A percentile compares a stretch with the other conserved stretches of the same genome.
Evolutionary conservation across 2,888 invertebrate species (phyloP).

Genomic region (Allophyes oxyacanthae): DNA sequence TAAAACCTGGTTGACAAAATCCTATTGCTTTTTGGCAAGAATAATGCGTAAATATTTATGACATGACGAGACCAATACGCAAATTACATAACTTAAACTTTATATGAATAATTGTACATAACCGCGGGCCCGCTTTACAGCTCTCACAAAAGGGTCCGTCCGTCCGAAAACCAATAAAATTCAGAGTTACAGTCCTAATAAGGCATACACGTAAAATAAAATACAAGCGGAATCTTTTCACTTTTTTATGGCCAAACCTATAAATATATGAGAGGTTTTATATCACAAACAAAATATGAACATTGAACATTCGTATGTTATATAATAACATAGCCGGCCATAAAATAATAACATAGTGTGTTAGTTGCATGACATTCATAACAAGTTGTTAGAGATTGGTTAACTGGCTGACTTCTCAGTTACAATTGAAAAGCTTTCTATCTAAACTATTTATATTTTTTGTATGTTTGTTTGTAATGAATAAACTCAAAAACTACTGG

Average conservation of each 20-base stretch:
- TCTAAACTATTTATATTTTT: too few species aligned
- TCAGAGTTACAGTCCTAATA: conserved; percentile 19
- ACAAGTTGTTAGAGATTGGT: too few species aligned
- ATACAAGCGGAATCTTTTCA: conserved; percentile 35
- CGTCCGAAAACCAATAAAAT: conserved; percentile 33
- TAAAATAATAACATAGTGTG: conserved; percentile 21
- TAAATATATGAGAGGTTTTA: conserved; percentile 26
- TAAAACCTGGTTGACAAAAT: too few species aligned
- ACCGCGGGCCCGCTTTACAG: conserved; percentile 3
- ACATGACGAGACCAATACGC: conserved; percentile 3
- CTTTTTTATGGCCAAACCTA: conserved; percentile 37
- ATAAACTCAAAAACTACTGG: too few species aligned
- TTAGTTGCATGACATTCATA: background rate
- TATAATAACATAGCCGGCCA: too few species aligned
- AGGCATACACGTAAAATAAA: conserved; percentile 28
- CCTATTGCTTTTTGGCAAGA: background rate
- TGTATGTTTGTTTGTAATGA: too few species aligned
- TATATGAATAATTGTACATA: conserved; percentile 2
- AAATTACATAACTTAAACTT: conserved; percentile 4
- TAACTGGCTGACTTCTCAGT: background rate
- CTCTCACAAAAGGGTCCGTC: conserved; percentile 1
- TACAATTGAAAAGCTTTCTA: too few species aligned
- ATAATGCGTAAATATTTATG: background rate
- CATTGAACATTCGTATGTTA: conserved; percentile 28
- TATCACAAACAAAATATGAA: conserved; percentile 23